Evolutionary conservation across 2,797 vertebrate genomes (phyloP).

Genomic region (Melanotaenia parkinsoni): DNA sequence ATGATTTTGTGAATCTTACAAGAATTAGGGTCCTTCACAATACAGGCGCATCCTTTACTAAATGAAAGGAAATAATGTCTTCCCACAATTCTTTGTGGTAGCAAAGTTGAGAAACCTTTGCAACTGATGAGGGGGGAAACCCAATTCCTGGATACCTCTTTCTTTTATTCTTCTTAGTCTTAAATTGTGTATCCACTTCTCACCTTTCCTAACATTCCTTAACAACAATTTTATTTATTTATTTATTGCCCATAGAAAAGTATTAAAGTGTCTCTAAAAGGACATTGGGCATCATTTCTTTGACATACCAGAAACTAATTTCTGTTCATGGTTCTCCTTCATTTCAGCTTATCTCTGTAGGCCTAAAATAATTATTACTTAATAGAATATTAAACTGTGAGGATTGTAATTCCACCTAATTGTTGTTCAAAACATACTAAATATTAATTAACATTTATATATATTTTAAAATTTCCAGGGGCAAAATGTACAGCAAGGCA

Average conservation of each 20-base stretch:
- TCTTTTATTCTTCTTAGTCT: not conserved
- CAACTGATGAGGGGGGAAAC: not conserved
- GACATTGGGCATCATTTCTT: not conserved
- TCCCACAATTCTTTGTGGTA: not conserved
- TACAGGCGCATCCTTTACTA: not conserved
- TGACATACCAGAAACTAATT: not conserved
- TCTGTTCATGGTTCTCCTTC: not conserved
- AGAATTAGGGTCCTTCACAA: not conserved
- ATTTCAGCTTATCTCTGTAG: not conserved
- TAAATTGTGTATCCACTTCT: not conserved
- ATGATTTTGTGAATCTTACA: not conserved
- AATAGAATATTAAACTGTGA: not conserved
- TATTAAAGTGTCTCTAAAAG: too few relatives aligned
- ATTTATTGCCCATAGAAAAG: too few relatives aligned
- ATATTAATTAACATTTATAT: not conserved
- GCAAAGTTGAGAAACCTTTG: not conserved
- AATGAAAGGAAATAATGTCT: not conserved
- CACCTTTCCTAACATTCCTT: too few relatives aligned
- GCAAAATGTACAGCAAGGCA: not conserved
- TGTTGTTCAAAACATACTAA: not conserved
- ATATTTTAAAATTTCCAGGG: not conserved
- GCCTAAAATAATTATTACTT: not conserved
- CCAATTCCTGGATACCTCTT: not conserved
- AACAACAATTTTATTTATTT: too few relatives aligned
- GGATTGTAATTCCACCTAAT: not conserved